Evolutionary conservation across 2,888 invertebrate genomes (phyloP), one percentile per base, ranked within the genome.

Genomic region (Drosophila subquinaria): DNA sequence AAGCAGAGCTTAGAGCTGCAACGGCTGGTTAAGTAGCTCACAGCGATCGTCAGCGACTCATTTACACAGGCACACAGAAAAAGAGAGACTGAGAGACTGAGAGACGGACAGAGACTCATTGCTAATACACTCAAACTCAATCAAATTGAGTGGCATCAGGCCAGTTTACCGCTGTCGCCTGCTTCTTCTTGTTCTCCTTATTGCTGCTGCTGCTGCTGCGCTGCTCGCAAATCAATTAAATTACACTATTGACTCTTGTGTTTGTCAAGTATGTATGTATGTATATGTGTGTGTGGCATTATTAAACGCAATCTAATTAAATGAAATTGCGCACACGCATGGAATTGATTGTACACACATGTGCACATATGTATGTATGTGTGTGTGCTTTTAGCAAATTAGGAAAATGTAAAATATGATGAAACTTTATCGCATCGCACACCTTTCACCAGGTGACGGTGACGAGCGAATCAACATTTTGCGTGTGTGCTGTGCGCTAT

Each of bases 251-350:
- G 73, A 68, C 69, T 53, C 64, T 73, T 70, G 67, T 72, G 43
- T 57, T 66, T 69, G 60, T 42, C 40, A 11, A 52, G 36, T 52
- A 8, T 47, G 11, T 53, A 15, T 43, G 43, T 59, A 11, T 43
- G 33, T 67, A 42, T 52, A 17, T 55, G 33, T 64, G 42, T 59
- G 45, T 50, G 23, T 81, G 81, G 81, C 74, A 83, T 83, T 87
- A 84, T 79, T 87, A 84, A 84, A 74, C 78, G 82, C 87, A 84
- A 87, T 87, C 84, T 84, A 84, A 84, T 84, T 84, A 87, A 84
- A 84, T 84, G 84, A 84, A 87, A 78, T 85, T 78, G 80, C 70
- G 68, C 82, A 71, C 80, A 75, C 72, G 66, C 78, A 73, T 68
- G 64, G 15, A 57, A 59, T 66, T 66, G 67, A 77, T 68, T 76